These are phyloP conservation scores for Crotalus tigris DNA, from an alignment of 2,113 vertebrate genomes.

Conservation along the genomic window DNA sequence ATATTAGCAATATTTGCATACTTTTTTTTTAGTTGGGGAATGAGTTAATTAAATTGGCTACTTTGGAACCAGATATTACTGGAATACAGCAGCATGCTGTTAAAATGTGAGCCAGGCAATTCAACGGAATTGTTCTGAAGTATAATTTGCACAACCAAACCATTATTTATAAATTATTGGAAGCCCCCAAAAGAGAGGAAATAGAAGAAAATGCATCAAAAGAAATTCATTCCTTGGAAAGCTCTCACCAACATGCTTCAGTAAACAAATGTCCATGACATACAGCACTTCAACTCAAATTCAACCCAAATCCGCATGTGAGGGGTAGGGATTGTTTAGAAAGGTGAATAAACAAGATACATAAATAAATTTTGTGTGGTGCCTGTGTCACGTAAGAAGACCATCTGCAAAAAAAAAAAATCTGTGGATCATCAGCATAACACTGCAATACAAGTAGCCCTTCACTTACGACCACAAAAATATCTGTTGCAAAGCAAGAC, in stretches of 20 bases:
- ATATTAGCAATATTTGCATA: not conserved
- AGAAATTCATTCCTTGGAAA: not conserved
- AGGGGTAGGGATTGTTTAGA: no score
- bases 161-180: not conserved
- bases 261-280: no score
- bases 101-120: not conserved
- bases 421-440: not conserved
- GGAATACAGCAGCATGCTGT: not conserved
- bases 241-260: not conserved
- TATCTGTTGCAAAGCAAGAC: no score
- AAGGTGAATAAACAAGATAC: no score
- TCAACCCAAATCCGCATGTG: no score
- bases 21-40: not conserved
- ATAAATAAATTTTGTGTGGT: no score
- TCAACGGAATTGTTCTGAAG: rapidly evolving
- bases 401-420: no score
- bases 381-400: not conserved
- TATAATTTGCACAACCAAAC: not conserved
- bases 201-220: not conserved
- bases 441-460: not conserved
- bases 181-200: not conserved
- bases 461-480: no score
- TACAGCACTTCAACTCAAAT: no score
- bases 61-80: not conserved
- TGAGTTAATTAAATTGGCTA: not conserved